These are phyloP conservation scores for Stegastes partitus DNA, from an alignment of 2,113 vertebrate species.

Conservation along the genomic window DNA sequence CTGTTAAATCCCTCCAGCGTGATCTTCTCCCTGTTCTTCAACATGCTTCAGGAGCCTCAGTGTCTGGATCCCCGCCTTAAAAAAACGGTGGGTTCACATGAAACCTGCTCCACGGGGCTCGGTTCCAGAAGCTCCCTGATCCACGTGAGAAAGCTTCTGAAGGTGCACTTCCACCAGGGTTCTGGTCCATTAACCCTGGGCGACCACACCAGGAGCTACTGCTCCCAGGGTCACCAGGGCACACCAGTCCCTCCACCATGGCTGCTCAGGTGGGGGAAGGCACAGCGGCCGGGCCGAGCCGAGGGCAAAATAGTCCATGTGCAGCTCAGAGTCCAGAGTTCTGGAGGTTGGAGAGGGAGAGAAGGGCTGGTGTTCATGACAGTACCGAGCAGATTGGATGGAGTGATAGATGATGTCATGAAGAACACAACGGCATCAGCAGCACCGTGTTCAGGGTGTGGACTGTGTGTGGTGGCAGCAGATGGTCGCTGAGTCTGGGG, in stretches of 20 bases:
- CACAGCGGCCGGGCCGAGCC: not conserved
- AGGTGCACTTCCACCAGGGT: not conserved
- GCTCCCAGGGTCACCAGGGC: not conserved
- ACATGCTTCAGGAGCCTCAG: too few species aligned
- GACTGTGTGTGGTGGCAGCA: not conserved
- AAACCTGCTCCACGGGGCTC: too few species aligned
- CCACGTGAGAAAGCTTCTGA: not conserved
- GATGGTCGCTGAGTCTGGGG: conserved; percentile 16
- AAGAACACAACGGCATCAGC: too few species aligned
- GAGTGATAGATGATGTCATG: too few species aligned
- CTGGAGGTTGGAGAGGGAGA: not conserved
- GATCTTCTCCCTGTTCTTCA: too few species aligned
- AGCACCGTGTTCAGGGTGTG: too few species aligned
- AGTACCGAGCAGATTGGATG: not conserved
- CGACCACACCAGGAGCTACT: not conserved
- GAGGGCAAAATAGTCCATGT: not conserved
- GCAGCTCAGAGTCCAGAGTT: not conserved
- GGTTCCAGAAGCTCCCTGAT: too few species aligned
- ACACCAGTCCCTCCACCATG: not conserved
- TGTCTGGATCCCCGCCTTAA: too few species aligned
- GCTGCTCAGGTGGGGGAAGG: not conserved
- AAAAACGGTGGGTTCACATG: too few species aligned
- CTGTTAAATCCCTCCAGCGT: too few species aligned
- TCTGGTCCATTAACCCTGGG: not conserved
- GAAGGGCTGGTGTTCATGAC: not conserved